Base-by-base conservation (phyloP, 37 sponge, comb jelly and placozoan species). In the Sycon ciliatum region DNA sequence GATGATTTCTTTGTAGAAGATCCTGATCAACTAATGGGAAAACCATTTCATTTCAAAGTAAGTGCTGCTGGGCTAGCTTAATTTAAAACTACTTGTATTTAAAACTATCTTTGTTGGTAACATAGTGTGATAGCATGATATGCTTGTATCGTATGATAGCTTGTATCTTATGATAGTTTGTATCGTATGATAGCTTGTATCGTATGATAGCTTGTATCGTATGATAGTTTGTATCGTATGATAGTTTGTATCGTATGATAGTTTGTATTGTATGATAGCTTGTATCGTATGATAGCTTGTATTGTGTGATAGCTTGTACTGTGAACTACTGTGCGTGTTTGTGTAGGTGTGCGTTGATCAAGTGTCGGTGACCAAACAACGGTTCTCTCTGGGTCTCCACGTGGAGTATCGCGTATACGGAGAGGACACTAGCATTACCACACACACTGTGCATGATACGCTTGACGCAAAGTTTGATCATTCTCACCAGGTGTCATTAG, bases 1-100 rank as follows among this genome's bases (percentile, higher is more conserved):
- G 78, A 77, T 18, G 78, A 77, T 22, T 57, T 37, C 18, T 77
- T 72, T 77, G 71, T 77, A n/a, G 78, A 77, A 66, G 70, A 77
- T 26, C 31, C 71, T 4, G 23, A 30, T 69, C 71, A 77, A 34
- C 65, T 77, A 3, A 29, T 77, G 2, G 78, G 78, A 39, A 77
- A 77, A 35, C 78, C 78, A 11, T 77, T 66, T 40, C 57, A 77
- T 34, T 77, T 40, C 39, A 77, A 77, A 32, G 78, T 72, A 24
- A 61, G 36, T 9, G 7, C 16, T 34, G 18, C n/a, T 39, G n/a
- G 9, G 49, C 24, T 34, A 35, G 42, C n/a, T n/a, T n/a, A n/a
- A n/a, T n/a, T n/a, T n/a, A n/a, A n/a, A n/a, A n/a, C n/a, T n/a
- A n/a, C n/a, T n/a, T n/a, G n/a, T n/a, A n/a, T n/a, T n/a, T n/a